Evolutionary conservation across 2,797 vertebrate species (phyloP).

Genomic region (Cheirogaleus major): DNA sequence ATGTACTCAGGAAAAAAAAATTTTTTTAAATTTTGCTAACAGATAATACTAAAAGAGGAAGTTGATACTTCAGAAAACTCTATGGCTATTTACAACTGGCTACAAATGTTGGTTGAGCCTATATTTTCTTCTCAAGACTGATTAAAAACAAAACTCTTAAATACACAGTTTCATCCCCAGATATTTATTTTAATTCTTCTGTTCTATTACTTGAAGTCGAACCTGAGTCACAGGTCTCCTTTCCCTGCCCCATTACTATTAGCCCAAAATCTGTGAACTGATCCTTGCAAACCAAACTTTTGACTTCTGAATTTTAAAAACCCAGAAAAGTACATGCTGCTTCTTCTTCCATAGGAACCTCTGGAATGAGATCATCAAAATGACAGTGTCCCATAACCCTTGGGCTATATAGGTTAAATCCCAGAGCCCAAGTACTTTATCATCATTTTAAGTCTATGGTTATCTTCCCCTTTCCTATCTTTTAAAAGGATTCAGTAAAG

Average conservation of each 20-base stretch:
- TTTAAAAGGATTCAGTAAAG: not conserved
- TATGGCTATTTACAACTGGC: constrained; percentile 1
- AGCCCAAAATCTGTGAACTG: not conserved
- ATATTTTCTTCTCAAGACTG: not conserved
- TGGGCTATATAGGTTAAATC: not conserved
- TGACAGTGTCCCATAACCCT: not conserved
- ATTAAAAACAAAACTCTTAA: constrained; percentile 38
- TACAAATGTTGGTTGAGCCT: not conserved
- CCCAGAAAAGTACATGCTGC: not conserved
- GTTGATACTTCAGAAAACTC: constrained; percentile 20
- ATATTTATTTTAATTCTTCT: constrained; percentile 24
- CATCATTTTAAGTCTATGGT: not conserved
- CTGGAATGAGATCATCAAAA: not conserved
- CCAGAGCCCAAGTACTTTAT: not conserved
- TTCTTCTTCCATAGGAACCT: not conserved
- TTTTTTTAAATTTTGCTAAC: not conserved
- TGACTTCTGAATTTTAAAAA: not conserved
- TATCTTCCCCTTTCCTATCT: not conserved
- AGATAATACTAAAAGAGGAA: not conserved
- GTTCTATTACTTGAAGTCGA: not conserved
- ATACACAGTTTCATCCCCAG: not conserved
- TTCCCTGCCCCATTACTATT: not conserved
- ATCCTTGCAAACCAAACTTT: constrained; percentile 11
- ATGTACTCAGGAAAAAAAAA: not conserved
- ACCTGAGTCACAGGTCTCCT: not conserved